Base-by-base conservation (phyloP, 2,888 invertebrate species). In the Beris morrisii region DNA sequence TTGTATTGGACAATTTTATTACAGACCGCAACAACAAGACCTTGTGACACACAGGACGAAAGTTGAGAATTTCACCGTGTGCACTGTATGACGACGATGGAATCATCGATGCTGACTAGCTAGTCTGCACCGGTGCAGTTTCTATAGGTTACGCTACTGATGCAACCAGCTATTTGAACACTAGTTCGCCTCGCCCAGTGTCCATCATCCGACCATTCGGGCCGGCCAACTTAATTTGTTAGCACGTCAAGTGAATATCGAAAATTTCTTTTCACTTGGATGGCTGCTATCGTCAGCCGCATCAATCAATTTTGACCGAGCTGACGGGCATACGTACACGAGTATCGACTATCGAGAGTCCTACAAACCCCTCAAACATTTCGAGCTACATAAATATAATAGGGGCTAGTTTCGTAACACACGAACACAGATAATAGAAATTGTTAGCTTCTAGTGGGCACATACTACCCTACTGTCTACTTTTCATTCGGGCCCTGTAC, bases 161-260 rank as follows among this genome's bases (percentile, higher is more conserved):
- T 38, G 38, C 38, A 38, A 38, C 38, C 9, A 38, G 5, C 5
- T 38, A 38, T 38, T 38, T 38, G 2, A n/a, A 30, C 12, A 43
- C 13, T 9, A 38, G 5, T 38, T 3, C 38, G 1, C 9, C 38
- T 38, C 7, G 22, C 22, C 22, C 12, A 50, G 50, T 50, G 12
- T 31, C 32, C 46, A 43, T 46, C 46, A 54, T 68, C 53, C 58
- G 63, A 63, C 68, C 64, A 55, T 61, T 55, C 58, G 61, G 64
- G 74, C 76, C 78, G 68, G 78, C 76, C 75, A 76, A 76, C 78
- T 76, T 77, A 77, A 77, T 77, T 77, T 77, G 78, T 77, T 75
- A 75, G 74, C 78, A 76, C 75, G 76, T 76, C 76, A 75, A 74
- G 74, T 61, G 50, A 53, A 58, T 58, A 6, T 11, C 22, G 58